Base-by-base conservation (phyloP, 2,888 invertebrate genomes). In the Protonemura montana region DNA sequence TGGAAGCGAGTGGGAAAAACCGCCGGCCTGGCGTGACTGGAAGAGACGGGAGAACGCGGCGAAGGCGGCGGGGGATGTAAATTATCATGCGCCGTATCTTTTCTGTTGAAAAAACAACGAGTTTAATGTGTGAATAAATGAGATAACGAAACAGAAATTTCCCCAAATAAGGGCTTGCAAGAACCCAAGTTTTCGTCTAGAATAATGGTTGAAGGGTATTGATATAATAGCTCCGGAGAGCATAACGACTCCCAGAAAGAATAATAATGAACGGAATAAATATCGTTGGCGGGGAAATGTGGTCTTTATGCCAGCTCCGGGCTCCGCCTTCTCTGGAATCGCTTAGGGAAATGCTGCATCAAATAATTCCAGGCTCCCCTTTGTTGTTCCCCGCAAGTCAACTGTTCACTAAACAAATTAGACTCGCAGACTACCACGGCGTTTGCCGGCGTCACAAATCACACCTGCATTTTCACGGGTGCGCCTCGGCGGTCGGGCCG, bases 101-200 rank as follows among this genome's bases (percentile, higher is more conserved):
- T 59, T 27, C 76, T 76, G 59, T 76, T 84, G 59, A n/a, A 84
- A 84, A 82, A 82, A 82, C 82, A 41, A 82, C 41, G 82, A 13
- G 30, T 26, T 41, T 82, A 82, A 82, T 82, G 82, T 41, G 82
- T 30, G 82, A 82, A 28, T 78, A 78, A 82, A 82, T 26, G 82
- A 30, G 82, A 82, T 82, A 82, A 82, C 82, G 82, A 82, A 82
- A 41, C 30, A 41, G 82, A n/a, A 41, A 59, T 59, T 59, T 59
- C 13, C 59, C 16, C 59, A 59, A 59, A 59, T 59, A 59, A 59
- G 21, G 78, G 78, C 78, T 10, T 27, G 78, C 1, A 78, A 78
- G 78, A 28, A 59, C 59, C 59, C 78, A 13, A 78, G 78, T 78
- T 78, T 78, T 78, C 25, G 78, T 10, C 28, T 78, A 26, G 28